phyloP scores from a whole-genome alignment of 2,888 invertebrate genomes.

The Rhingia rostrata region DNA sequence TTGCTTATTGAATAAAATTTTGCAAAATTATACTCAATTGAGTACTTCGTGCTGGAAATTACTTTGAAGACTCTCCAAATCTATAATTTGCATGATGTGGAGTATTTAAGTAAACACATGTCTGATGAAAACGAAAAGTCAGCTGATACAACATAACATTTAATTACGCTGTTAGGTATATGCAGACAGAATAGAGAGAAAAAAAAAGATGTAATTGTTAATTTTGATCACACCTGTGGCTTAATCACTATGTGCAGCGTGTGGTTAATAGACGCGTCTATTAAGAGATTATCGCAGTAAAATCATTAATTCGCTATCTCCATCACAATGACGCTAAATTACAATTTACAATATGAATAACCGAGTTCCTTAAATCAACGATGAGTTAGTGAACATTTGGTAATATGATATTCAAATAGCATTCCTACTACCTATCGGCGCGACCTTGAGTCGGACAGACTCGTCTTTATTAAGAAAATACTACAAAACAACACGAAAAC shows the following conservation, averaged over 20 bases:
- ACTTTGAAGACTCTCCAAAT: no score
- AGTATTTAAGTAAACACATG: background rate
- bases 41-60: background rate
- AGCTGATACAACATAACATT: background rate
- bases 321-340: constrained; percentile 19
- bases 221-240: constrained; percentile 14
- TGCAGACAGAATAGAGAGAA: background rate
- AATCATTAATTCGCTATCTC: constrained; percentile 13
- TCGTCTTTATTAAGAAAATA: constrained; percentile 6
- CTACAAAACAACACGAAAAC: constrained; percentile 1
- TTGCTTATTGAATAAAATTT: no score
- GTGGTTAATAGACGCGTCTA: background rate
- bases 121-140: background rate
- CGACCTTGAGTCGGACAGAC: constrained; percentile 35
- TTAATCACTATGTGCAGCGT: background rate
- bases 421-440: constrained; percentile 27
- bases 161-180: constrained; percentile 22
- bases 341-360: background rate
- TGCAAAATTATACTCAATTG: no score
- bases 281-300: background rate
- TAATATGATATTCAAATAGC: constrained; percentile 38
- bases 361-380: background rate
- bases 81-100: background rate
- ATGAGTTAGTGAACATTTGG: background rate
- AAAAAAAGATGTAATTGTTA: constrained; percentile 1